A percentile compares a stretch with the other conserved stretches of the same genome.
Evolutionary conservation across 2,113 vertebrate genomes (phyloP).

Genomic region (Sclerurus mexicanus): DNA sequence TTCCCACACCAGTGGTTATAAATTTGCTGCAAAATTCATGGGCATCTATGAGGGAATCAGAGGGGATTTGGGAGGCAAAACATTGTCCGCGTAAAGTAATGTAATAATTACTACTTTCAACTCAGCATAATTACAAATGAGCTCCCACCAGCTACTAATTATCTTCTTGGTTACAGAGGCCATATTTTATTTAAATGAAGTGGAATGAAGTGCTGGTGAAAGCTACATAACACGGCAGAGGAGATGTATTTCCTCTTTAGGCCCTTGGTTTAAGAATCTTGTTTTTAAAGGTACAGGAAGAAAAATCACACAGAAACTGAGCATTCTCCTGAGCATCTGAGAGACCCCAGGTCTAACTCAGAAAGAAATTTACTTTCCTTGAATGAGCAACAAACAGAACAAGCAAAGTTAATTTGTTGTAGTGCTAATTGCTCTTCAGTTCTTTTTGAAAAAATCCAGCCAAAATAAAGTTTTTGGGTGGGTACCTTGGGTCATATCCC

Average conservation of each 20-base stretch:
- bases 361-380: neutral
- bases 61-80: constrained; percentile 14
- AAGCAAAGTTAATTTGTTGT: neutral
- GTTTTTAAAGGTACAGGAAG: neutral
- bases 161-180: constrained; percentile 49
- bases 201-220: constrained; percentile 8
- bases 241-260: neutral
- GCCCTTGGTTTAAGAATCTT: neutral
- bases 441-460: neutral
- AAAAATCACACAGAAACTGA: neutral
- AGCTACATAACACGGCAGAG: neutral
- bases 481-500: neutral
- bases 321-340: neutral
- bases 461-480: neutral
- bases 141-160: constrained; percentile 50
- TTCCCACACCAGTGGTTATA: neutral
- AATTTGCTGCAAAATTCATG: neutral
- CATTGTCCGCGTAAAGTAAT: constrained; percentile 33
- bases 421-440: neutral
- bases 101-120: constrained; percentile 48
- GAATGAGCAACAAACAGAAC: neutral
- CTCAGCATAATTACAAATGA: constrained; percentile 48
- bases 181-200: constrained; percentile 54
- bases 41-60: neutral
- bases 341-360: neutral